Evolutionary conservation across 1,140 invertebrate genomes (phyloP).

Genomic region (Tetramorium parvispinum): DNA sequence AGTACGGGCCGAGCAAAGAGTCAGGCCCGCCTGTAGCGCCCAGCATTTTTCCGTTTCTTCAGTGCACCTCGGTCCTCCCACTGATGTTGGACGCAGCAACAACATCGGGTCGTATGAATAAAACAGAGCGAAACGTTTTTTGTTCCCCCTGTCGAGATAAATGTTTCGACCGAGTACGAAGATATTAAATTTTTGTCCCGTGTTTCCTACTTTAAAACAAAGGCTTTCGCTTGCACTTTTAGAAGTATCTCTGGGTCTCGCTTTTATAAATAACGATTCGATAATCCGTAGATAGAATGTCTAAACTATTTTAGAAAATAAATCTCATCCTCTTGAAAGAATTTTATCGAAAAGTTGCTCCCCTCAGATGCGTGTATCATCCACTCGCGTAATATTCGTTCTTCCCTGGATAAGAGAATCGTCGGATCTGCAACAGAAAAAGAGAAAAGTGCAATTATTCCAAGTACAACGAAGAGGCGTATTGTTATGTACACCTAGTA

Average conservation of each 20-base stretch:
- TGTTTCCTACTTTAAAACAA: constrained; percentile 12
- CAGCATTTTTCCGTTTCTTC: constrained; percentile 19
- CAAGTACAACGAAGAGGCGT: neutral
- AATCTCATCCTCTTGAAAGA: neutral
- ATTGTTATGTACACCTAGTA: neutral
- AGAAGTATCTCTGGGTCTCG: neutral
- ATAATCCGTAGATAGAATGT: neutral
- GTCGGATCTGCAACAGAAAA: constrained; percentile 35
- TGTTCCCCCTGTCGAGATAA: neutral
- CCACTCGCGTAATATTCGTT: neutral
- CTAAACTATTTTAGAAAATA: neutral
- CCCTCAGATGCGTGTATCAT: neutral
- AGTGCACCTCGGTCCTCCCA: neutral
- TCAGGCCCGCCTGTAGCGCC: constrained; percentile 83
- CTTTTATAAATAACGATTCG: neutral
- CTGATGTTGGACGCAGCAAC: neutral
- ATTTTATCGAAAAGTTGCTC: neutral
- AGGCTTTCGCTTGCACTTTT: neutral
- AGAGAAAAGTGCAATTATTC: too few relatives aligned
- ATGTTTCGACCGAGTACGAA: neutral
- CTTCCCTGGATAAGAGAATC: neutral
- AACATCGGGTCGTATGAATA: neutral
- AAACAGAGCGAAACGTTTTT: constrained; percentile 7
- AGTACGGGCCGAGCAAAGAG: constrained; percentile 83
- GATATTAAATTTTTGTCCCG: neutral